Evolutionary conservation across 2,888 invertebrate species (phyloP).

Genomic region (Limnephilus rhombicus): DNA sequence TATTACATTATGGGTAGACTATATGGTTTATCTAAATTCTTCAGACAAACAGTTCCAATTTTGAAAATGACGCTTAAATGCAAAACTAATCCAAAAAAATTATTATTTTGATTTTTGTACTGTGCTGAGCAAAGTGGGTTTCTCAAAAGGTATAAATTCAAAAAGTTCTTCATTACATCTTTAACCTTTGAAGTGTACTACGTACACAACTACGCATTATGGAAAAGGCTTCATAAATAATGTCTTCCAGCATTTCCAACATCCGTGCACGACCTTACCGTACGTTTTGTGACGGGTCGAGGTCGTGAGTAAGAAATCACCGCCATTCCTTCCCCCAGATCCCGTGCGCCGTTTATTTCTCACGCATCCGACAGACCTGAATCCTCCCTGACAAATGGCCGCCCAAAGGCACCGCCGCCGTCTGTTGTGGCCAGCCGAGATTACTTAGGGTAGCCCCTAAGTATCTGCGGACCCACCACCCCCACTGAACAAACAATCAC

Average conservation of each 20-base stretch:
- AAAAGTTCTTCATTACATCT: too few species aligned
- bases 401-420: neutral
- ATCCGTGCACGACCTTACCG: neutral
- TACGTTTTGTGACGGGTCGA: conserved; percentile 54
- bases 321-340: conserved; percentile 20
- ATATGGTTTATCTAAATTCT: too few species aligned
- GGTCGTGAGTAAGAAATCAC: conserved; percentile 37
- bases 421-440: conserved; percentile 43
- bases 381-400: conserved; percentile 42
- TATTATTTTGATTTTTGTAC: too few species aligned
- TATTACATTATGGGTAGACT: too few species aligned
- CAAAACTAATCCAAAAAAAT: too few species aligned
- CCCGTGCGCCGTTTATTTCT: conserved; percentile 48
- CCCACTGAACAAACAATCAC: neutral
- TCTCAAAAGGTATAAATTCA: too few species aligned
- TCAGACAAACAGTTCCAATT: too few species aligned
- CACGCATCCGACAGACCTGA: conserved; percentile 57
- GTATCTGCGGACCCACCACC: neutral
- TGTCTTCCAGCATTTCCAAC: neutral
- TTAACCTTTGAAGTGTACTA: too few species aligned
- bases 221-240: too few species aligned
- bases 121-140: too few species aligned
- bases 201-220: too few species aligned
- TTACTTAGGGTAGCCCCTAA: conserved; percentile 17
- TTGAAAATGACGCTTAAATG: too few species aligned